A percentile compares a stretch with the other conserved stretches of the same genome.
phyloP scores from a whole-genome alignment of 2,888 invertebrate species.

The Sceliomorpha sp. region DNA sequence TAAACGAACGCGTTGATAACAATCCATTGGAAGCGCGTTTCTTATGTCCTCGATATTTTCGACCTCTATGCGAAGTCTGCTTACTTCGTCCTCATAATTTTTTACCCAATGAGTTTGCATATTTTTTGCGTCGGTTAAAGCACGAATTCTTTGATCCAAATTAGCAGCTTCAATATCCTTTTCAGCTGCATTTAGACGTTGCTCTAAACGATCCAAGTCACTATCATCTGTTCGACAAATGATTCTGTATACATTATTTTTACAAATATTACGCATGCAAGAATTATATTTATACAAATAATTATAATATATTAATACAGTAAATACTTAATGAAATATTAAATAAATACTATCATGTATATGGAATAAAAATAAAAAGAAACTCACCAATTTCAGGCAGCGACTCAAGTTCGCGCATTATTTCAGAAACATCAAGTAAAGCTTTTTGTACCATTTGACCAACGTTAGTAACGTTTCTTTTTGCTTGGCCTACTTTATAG shows the following conservation, averaged over 20 bases:
- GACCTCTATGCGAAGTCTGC: constrained; percentile 87
- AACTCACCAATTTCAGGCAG: constrained; percentile 85
- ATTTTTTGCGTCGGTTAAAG: constrained; percentile 85
- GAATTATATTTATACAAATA: constrained; percentile 1
- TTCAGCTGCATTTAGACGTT: constrained; percentile 87
- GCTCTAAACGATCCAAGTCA: constrained; percentile 85
- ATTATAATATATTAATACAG: too few relatives aligned
- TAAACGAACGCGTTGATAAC: constrained; percentile 89
- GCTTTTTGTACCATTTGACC: constrained; percentile 91
- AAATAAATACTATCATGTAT: too few relatives aligned
- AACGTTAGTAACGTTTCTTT: constrained; percentile 90
- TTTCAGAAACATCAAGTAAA: constrained; percentile 87
- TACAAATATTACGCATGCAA: background rate
- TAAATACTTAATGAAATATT: too few relatives aligned
- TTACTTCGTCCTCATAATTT: constrained; percentile 89
- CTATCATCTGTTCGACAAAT: too few relatives aligned
- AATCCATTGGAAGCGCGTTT: constrained; percentile 88
- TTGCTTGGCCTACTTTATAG: constrained; percentile 90
- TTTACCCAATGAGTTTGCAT: constrained; percentile 86
- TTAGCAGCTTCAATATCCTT: constrained; percentile 86
- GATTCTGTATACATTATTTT: too few relatives aligned
- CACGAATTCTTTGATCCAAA: constrained; percentile 88
- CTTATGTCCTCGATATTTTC: constrained; percentile 91
- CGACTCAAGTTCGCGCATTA: constrained; percentile 88
- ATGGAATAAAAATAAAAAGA: background rate